Base-by-base conservation (phyloP, 2,888 invertebrate species). In the Artemia sinica region DNA sequence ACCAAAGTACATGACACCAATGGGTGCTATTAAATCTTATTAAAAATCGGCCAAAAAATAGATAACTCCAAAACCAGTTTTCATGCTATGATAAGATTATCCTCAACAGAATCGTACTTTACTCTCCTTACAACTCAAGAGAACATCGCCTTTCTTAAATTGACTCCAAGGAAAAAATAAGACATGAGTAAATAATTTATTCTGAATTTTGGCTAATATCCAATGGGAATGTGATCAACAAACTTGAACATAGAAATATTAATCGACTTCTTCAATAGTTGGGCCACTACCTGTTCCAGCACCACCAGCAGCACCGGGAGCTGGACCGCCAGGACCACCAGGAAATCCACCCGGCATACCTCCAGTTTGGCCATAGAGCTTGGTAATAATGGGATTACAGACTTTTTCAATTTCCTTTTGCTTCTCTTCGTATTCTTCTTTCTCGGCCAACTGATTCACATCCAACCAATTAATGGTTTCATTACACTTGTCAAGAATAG, bases 331-430 rank as follows among this genome's bases (percentile, higher is more conserved):
- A 4, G 79, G 80, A 74, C 79, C 77, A 68, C 81, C 82, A 81
- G 80, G 86, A 65, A 84, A 85, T 80, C 83, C 82, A 72, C 88
- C 87, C 11, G 84, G 85, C 12, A 81, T 84, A 18, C 84, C 86
- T 70, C 87, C 88, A 49, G 86, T 88, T 51, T 86, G 85, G 80
- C 91, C 91, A 83, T 94, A 93, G 80, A 96, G 79, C 81, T 93
- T 94, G 71, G 93, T 91, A 78, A 95, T 89, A 79, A 95, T 93
- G 49, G 94, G 94, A 79, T 89, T 92, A 84, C 92, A 94, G 67
- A 93, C 82, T 70, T 84, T 83, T 80, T 95, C 94, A 75, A 95
- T 78, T 79, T 95, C 94, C 80, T 95, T 95, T 80, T 92, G 91
- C 78, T 93, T 91, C 80, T 91, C 88, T 77, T 92, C 92, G 75